phyloP scores from a whole-genome alignment of 2,797 vertebrate genomes.

The Phoxinus dragarum region DNA sequence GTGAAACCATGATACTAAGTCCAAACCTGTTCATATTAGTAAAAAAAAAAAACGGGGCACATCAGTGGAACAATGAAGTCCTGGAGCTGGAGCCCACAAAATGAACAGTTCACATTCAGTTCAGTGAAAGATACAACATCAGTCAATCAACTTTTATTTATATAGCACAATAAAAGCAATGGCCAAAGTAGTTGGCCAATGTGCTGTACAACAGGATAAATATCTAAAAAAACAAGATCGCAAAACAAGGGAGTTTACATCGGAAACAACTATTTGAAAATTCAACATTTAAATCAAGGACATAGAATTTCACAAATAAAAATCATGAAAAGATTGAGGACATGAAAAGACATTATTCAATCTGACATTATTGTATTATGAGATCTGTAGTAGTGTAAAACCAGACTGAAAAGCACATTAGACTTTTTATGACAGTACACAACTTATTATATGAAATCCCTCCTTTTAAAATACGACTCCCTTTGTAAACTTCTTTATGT shows the following conservation, averaged over 20 bases:
- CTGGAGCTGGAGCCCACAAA: no score
- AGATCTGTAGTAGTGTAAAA: slow-evolving; percentile 1
- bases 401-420: not conserved
- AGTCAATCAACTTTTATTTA: no score
- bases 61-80: not conserved
- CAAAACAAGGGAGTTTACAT: no score
- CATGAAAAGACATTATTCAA: not conserved
- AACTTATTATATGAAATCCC: no score
- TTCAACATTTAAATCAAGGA: no score
- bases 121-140: not conserved
- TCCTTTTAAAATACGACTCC: not conserved
- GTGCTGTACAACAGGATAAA: no score
- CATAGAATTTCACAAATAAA: no score
- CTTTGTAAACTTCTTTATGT: slow-evolving; percentile 1
- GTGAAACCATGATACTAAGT: not conserved
- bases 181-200: no score
- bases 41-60: not conserved
- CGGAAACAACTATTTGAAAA: no score
- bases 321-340: not conserved
- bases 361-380: not conserved
- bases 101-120: not conserved
- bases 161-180: no score
- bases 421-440: not conserved
- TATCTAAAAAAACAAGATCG: no score
- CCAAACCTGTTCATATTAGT: not conserved